These are phyloP conservation scores for Halictus rubicundus DNA, from an alignment of 1,140 invertebrate genomes.

Conservation along the genomic window DNA sequence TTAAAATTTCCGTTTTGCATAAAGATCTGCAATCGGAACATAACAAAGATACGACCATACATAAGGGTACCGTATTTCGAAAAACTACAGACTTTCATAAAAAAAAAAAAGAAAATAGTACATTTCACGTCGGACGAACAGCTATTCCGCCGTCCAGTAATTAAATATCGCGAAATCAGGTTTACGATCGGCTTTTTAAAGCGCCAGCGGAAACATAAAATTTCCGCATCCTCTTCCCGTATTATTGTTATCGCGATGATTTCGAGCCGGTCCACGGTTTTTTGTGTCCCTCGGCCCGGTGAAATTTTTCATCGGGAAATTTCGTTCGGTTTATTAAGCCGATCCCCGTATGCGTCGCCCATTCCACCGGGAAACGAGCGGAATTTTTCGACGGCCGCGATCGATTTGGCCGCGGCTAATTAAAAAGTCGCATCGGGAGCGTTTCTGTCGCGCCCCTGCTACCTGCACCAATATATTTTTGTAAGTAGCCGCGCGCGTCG, in stretches of 20 bases:
- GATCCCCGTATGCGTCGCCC: background rate
- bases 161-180: too few species aligned
- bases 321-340: background rate
- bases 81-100: background rate
- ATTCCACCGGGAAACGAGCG: background rate
- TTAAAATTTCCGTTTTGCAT: too few species aligned
- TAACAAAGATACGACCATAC: too few species aligned
- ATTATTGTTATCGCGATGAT: constrained; percentile 36
- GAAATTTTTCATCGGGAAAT: background rate
- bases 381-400: background rate
- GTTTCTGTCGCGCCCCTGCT: constrained; percentile 7
- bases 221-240: background rate
- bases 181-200: too few species aligned
- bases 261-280: background rate
- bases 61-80: too few species aligned
- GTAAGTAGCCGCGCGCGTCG: background rate
- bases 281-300: background rate
- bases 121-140: too few species aligned
- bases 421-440: constrained; percentile 39
- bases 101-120: too few species aligned
- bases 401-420: constrained; percentile 31
- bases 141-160: too few species aligned
- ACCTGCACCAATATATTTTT: constrained; percentile 28
- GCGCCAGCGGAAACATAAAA: too few species aligned
- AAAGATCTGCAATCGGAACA: too few species aligned